A percentile compares a stretch with the other conserved stretches of the same genome.
These are phyloP conservation scores for Platyscapa corneri DNA, from an alignment of 1,140 invertebrate genomes.

Conservation along the genomic window DNA sequence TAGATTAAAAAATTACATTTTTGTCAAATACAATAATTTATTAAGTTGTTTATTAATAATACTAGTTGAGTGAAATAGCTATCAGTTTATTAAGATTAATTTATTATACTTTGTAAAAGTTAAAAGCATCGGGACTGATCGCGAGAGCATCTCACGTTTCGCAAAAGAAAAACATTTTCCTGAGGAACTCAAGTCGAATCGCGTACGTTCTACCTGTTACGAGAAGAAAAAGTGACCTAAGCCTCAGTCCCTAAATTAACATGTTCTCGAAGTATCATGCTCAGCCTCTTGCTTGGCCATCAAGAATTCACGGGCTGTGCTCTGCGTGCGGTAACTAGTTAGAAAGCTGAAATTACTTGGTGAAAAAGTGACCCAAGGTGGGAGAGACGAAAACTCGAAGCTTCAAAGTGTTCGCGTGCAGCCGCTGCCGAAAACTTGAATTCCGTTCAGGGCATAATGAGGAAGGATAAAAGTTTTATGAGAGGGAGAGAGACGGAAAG, in stretches of 20 bases:
- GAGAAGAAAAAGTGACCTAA: neutral
- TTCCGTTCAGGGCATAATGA: neutral
- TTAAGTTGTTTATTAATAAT: no score
- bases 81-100: no score
- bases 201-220: neutral
- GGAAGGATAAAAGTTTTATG: neutral
- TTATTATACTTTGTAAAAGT: neutral
- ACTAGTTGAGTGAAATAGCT: no score
- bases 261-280: conserved; percentile 2
- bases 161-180: neutral
- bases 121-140: neutral
- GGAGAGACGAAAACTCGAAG: neutral
- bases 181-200: neutral
- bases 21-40: no score
- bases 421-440: neutral
- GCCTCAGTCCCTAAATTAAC: conserved; percentile 17
- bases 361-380: neutral
- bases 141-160: neutral
- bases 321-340: conserved; percentile 30
- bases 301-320: conserved; percentile 12
- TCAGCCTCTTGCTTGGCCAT: neutral
- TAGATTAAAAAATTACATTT: neutral
- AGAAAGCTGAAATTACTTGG: conserved; percentile 47
- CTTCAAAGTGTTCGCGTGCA: neutral
- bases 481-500: neutral